phyloP scores from a whole-genome alignment of 2,888 invertebrate genomes.

The Glomeris marginata region DNA sequence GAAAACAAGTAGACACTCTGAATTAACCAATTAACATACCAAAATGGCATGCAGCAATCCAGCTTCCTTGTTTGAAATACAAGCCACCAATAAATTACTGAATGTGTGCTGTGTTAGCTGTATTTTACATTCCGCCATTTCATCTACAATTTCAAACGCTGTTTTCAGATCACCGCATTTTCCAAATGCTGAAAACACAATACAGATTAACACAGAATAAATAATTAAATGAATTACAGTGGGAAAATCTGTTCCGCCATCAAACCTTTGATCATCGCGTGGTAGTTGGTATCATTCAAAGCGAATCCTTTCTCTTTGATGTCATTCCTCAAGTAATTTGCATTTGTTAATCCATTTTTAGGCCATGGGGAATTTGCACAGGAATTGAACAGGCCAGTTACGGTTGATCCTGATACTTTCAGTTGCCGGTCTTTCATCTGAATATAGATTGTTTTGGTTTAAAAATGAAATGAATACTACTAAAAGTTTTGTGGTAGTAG shows the following conservation, averaged over 20 bases:
- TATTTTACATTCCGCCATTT: conserved; percentile 42
- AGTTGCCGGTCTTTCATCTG: conserved; percentile 62
- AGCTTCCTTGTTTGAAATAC: conserved; percentile 56
- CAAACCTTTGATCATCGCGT: conserved; percentile 65
- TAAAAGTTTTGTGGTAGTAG: conserved; percentile 4
- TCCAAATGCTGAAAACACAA: conserved; percentile 49
- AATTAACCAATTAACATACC: conserved; percentile 27
- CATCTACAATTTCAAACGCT: conserved; percentile 69
- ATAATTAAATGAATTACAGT: conserved; percentile 6
- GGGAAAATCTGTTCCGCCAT: too few species aligned
- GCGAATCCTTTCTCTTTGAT: conserved; percentile 49
- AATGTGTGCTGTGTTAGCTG: conserved; percentile 48
- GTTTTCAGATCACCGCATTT: conserved; percentile 58
- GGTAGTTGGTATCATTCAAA: conserved; percentile 61
- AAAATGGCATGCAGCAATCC: conserved; percentile 68
- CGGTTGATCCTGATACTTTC: conserved; percentile 51
- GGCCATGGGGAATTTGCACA: conserved; percentile 59
- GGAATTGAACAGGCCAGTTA: conserved; percentile 74
- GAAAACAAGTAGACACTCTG: too few species aligned
- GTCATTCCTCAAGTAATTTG: conserved; percentile 46
- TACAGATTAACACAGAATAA: not conserved
- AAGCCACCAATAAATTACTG: conserved; percentile 67
- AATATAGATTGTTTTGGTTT: conserved; percentile 4
- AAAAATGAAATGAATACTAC: not conserved
- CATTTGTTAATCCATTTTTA: conserved; percentile 50